Evolutionary conservation across 23 tunicate species (phyloP).

Genomic region (Styela plicata): DNA sequence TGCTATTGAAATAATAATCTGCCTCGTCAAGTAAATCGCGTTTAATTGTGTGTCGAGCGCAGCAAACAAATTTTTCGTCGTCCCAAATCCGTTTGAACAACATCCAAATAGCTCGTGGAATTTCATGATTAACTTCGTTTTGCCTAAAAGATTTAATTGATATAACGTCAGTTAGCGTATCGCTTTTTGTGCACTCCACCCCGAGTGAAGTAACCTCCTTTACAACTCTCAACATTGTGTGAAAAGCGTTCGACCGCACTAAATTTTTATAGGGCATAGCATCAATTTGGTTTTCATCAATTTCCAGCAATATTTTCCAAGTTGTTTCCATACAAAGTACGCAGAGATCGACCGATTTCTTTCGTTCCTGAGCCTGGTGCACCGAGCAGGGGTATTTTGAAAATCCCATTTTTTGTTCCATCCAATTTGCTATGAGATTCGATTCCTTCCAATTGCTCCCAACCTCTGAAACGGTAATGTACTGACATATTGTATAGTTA

Average conservation of each 20-base stretch:
- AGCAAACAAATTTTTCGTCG: background rate
- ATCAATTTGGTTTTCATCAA: background rate
- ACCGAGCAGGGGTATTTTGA: constrained; percentile 10
- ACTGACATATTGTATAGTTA: background rate
- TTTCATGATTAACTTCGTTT: background rate
- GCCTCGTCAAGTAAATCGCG: background rate
- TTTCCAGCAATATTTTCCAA: background rate
- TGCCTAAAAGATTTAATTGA: background rate
- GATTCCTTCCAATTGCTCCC: constrained; percentile 15
- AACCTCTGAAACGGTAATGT: background rate
- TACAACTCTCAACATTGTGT: background rate
- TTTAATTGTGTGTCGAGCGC: background rate
- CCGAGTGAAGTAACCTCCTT: background rate
- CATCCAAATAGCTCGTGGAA: constrained; percentile 8
- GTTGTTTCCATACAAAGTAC: constrained; percentile 5
- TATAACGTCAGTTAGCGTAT: background rate
- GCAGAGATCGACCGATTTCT: background rate
- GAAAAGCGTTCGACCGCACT: background rate
- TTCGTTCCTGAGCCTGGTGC: constrained; percentile 10
- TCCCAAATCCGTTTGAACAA: constrained; percentile 12
- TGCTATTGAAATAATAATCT: background rate
- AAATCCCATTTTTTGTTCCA: background rate
- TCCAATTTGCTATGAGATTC: background rate
- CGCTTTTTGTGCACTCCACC: background rate
- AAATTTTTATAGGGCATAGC: background rate